Evolutionary conservation across 2,113 vertebrate genomes (phyloP), one percentile per base, ranked within the genome.

Genomic region (Scomber colias): DNA sequence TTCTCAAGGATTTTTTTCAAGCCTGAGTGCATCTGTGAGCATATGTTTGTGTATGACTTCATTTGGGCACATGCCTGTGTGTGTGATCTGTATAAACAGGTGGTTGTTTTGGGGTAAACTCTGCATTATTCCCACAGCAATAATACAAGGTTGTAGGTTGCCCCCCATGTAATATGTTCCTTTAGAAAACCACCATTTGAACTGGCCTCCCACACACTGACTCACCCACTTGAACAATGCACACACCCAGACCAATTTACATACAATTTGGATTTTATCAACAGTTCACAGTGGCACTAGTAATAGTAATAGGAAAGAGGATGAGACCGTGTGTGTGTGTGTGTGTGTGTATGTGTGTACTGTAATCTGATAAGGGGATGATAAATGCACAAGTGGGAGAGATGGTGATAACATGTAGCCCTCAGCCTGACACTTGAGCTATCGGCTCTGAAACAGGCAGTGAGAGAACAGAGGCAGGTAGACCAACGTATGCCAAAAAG

Each of bases 221-320:
- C 61, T 88, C 78, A 66, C 31, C 63, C 63, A 3, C 6, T 35
- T 60, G 0, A 55, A 27, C 13, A 51, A 67, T 57, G n/a, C 35
- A 63, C 60, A 77, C 21, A 27, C 66, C 51, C 12, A 55, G 7
- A 60, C 12, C 17, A 21, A 87, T 91, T 93, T 92, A 79, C 90
- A 91, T 90, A 84, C 49, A 78, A 89, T 93, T 93, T 90, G 68
- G 77, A 90, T 90, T 84, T 83, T 75, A 88, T 81, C 79, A 82
- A 79, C 76, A 74, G 70, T 79, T 89, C 75, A 75, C 72, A 60
- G 62, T 74, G 83, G 73, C 48, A 61, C 69, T 35, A 48, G 67
- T 79, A 81, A 81, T 63, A 78, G 68, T 61, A 76, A 77, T 61
- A 82, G 74, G 57, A 78, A 71, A 71, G 57, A 89, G 65, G 50